A percentile compares a stretch with the other conserved stretches of the same genome.
phyloP scores from a whole-genome alignment of 2,888 invertebrate genomes.

The Amiota communis region DNA sequence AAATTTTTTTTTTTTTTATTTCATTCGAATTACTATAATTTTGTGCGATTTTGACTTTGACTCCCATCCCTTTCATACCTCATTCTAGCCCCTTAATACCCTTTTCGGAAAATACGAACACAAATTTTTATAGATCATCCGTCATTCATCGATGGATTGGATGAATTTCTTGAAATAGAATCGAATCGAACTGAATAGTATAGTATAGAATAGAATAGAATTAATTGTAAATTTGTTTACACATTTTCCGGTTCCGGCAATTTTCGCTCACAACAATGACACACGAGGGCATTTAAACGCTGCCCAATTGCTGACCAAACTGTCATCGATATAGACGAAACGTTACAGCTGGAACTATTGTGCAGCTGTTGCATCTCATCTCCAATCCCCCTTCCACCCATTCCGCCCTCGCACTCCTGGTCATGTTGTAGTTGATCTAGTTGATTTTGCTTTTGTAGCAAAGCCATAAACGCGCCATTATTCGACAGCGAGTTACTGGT shows the following conservation, averaged over 20 bases:
- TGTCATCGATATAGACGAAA: slow-evolving; percentile 71
- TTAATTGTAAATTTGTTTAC: slow-evolving; percentile 48
- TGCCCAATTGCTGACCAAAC: slow-evolving; percentile 72
- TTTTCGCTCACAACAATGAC: slow-evolving; percentile 73
- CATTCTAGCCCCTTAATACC: neutral
- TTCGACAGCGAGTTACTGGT: slow-evolving; percentile 69
- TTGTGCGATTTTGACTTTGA: neutral
- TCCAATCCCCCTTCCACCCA: slow-evolving; percentile 28
- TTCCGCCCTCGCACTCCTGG: slow-evolving; percentile 42
- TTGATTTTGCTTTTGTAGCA: slow-evolving; percentile 50
- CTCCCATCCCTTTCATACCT: too few relatives aligned
- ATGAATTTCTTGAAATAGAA: too few relatives aligned
- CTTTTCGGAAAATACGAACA: neutral
- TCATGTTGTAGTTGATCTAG: slow-evolving; percentile 36
- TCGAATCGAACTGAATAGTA: too few relatives aligned
- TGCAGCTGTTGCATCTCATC: slow-evolving; percentile 47
- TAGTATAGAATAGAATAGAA: too few relatives aligned
- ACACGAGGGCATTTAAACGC: slow-evolving; percentile 71
- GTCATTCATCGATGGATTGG: too few relatives aligned
- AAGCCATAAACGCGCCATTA: slow-evolving; percentile 58
- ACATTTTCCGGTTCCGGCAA: slow-evolving; percentile 73
- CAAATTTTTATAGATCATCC: too few relatives aligned
- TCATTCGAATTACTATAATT: neutral
- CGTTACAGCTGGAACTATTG: slow-evolving; percentile 69
- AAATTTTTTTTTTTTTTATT: neutral